These are phyloP conservation scores for Uromys caudimaculatus DNA, from an alignment of 2,797 vertebrate species.

Conservation along the genomic window DNA sequence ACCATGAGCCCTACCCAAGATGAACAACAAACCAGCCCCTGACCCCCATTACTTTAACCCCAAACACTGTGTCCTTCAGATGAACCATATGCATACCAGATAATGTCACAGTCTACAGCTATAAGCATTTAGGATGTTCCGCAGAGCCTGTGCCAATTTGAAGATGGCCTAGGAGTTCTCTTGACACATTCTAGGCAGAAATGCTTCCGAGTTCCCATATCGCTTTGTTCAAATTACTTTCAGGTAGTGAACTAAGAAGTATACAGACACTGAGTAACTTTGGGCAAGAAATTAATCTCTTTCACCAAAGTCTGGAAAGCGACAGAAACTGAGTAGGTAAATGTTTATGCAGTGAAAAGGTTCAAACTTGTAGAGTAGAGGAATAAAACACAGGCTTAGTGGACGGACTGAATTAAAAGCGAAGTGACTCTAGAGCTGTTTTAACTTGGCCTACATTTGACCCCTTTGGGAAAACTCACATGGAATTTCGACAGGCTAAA, in stretches of 20 bases:
- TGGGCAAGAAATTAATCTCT: neutral
- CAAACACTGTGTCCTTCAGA: neutral
- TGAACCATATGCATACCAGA: neutral
- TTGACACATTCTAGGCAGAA: constrained; percentile 26
- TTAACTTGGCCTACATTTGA: constrained; percentile 64
- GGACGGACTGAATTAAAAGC: constrained; percentile 23
- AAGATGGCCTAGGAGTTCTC: neutral
- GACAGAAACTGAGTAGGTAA: neutral
- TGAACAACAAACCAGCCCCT: neutral
- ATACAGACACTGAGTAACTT: neutral
- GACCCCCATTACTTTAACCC: neutral
- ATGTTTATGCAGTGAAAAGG: constrained; percentile 32
- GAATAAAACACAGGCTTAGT: constrained; percentile 28
- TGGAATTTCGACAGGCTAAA: constrained; percentile 58
- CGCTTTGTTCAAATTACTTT: constrained; percentile 29
- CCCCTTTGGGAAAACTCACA: constrained; percentile 56
- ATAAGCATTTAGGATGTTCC: neutral
- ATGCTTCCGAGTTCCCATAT: neutral
- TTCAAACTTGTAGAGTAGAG: neutral
- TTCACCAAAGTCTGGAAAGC: neutral
- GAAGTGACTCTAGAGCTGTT: constrained; percentile 36
- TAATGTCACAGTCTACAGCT: neutral
- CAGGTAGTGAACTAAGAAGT: neutral
- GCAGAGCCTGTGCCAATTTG: neutral
- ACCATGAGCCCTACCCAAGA: constrained; percentile 38